A percentile compares a stretch with the other conserved stretches of the same genome.
Conservation (phyloP, 1,140 invertebrate genomes). For the Halictus rubicundus region DNA sequence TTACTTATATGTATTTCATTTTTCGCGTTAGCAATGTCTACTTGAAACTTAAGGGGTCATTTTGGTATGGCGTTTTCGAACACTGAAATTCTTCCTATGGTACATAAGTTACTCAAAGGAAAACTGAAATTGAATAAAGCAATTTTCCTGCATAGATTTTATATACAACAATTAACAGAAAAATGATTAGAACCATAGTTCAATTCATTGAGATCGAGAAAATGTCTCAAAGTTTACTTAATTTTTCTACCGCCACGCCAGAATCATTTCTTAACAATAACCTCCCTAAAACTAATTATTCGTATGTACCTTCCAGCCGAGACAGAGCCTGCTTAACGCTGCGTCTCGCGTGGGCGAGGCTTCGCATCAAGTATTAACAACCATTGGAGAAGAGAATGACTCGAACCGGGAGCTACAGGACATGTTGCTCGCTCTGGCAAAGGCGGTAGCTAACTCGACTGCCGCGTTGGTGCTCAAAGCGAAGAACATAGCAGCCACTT, state of each 20-base stretch:
- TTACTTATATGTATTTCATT: background rate
- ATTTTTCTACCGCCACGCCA: too few species aligned
- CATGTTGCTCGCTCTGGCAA: conserved; percentile 93
- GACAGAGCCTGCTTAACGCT: conserved; percentile 95
- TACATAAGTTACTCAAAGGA: too few species aligned
- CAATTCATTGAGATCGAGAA: too few species aligned
- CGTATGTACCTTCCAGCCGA: conserved; percentile 83
- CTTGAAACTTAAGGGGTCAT: background rate
- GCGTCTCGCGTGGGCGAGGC: conserved; percentile 97
- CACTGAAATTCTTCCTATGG: too few species aligned
- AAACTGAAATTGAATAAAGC: too few species aligned
- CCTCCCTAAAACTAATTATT: background rate
- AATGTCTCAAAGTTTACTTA: too few species aligned
- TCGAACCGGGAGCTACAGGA: conserved; percentile 90
- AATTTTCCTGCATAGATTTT: too few species aligned
- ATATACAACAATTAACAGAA: too few species aligned
- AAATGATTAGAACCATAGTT: too few species aligned
- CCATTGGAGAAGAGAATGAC: conserved; percentile 95
- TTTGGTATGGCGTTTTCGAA: too few species aligned
- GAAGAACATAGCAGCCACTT: conserved; percentile 95
- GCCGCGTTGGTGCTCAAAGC: conserved; percentile 96
- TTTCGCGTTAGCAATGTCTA: background rate
- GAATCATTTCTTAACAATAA: background rate
- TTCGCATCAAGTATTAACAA: conserved; percentile 95
- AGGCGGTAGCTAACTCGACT: conserved; percentile 98